These are phyloP conservation scores for Teleopsis dalmanni DNA, from an alignment of 1,140 invertebrate genomes.

Conservation along the genomic window DNA sequence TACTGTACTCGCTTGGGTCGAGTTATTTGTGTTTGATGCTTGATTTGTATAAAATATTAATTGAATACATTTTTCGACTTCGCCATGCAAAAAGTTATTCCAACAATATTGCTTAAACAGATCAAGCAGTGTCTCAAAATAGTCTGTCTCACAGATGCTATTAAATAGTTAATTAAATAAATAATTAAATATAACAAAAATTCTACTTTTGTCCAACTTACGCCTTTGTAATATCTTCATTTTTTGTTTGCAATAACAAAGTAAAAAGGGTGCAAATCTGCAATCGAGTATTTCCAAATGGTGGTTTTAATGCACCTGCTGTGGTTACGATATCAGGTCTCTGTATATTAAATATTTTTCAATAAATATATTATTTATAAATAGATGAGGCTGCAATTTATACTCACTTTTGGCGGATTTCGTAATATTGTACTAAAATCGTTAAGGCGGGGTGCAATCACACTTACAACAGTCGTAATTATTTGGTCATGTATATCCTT, in stretches of 20 bases:
- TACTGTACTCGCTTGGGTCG: slow-evolving; percentile 15
- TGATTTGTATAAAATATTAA: slow-evolving; percentile 50
- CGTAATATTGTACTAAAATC: slow-evolving; percentile 63
- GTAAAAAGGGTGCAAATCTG: slow-evolving; percentile 67
- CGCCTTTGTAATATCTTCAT: slow-evolving; percentile 49
- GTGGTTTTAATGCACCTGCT: slow-evolving; percentile 53
- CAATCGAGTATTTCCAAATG: slow-evolving; percentile 68
- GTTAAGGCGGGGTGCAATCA: slow-evolving; percentile 60
- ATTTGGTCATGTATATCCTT: slow-evolving; percentile 49
- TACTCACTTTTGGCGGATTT: slow-evolving; percentile 63
- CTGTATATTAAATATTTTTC: slow-evolving; percentile 19
- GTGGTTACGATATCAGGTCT: slow-evolving; percentile 33
- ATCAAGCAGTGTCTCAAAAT: slow-evolving; percentile 55
- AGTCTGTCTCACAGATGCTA: slow-evolving; percentile 39
- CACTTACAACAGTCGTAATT: slow-evolving; percentile 52
- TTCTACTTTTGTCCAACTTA: slow-evolving; percentile 19
- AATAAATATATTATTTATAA: background rate
- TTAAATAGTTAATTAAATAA: background rate
- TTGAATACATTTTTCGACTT: slow-evolving; percentile 68
- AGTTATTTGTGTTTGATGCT: slow-evolving; percentile 30
- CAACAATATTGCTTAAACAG: slow-evolving; percentile 77
- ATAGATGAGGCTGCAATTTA: background rate
- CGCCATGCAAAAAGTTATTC: slow-evolving; percentile 83
- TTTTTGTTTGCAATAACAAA: slow-evolving; percentile 60
- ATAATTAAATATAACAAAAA: slow-evolving; percentile 2